Conservation (phyloP, 2,797 vertebrate genomes). For the Sphenopsis melanotis region DNA sequence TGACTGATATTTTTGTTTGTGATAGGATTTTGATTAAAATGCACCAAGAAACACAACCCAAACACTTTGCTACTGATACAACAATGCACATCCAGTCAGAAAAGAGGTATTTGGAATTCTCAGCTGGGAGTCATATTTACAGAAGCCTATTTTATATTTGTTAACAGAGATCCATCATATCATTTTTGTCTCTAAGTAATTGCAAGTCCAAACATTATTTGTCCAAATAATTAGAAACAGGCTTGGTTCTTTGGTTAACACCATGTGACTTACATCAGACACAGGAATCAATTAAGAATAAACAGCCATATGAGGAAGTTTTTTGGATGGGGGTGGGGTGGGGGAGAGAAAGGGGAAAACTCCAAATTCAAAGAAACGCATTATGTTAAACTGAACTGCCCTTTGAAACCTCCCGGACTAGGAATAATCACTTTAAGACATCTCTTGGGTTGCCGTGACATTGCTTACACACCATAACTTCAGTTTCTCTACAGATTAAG, state of each 20-base stretch:
- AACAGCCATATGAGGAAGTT: constrained; percentile 41
- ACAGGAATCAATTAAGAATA: constrained; percentile 11
- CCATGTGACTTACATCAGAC: constrained; percentile 19
- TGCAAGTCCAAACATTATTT: constrained; percentile 34
- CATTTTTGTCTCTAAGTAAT: not conserved
- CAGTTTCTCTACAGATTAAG: constrained; percentile 70
- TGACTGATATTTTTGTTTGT: not conserved
- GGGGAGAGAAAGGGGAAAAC: not conserved
- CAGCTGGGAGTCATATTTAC: constrained; percentile 13
- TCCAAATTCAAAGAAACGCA: constrained; percentile 46
- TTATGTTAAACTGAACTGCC: constrained; percentile 48
- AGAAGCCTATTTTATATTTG: constrained; percentile 26
- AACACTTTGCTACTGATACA: constrained; percentile 18
- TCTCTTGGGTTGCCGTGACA: constrained; percentile 74
- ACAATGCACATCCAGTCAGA: constrained; percentile 27
- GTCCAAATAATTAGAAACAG: constrained; percentile 37
- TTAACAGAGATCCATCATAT: not conserved
- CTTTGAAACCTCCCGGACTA: constrained; percentile 34
- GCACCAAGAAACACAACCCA: constrained; percentile 37
- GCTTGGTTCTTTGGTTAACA: constrained; percentile 52
- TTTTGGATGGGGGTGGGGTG: not conserved
- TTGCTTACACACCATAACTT: constrained; percentile 64
- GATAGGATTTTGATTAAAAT: constrained; percentile 14
- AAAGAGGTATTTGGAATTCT: constrained; percentile 43
- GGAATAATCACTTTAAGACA: constrained; percentile 75